Evolutionary conservation across 2,113 vertebrate species (phyloP), one percentile per base, ranked within the genome.

Genomic region (Dolichotis patagonum): DNA sequence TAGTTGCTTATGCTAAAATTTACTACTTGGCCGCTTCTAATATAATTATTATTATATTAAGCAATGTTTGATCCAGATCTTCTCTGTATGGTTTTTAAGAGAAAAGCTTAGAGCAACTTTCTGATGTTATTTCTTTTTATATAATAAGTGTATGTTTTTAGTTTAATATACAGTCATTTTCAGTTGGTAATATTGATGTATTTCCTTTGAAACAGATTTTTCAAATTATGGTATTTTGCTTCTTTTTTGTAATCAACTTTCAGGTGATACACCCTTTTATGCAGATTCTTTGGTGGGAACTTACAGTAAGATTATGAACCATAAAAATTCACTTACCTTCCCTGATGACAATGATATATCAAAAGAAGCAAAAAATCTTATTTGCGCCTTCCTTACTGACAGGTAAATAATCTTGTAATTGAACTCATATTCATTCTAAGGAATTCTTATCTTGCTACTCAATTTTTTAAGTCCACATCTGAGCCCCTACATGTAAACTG

Each of bases 291-390:
- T 99, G 96, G 99, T 99, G 98, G 99, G 99, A 96, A 99, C 99
- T 2, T 99, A 99, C 90, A 99, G 99, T 98, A 99, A 99, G 97
- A 99, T 99, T 96, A 99, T 99, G 99, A 99, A 99, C 97, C 99
- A 99, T 98, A 99, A 99, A 98, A 99, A 99, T 77, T 99, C 99
- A 91, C 99, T 99, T 98, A 99, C 99, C 65, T 99, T 99, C 84
- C 99, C 99, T 19, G 99, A 99, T 78, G 99, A 99, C 98, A 99
- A 99, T 89, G 99, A 99, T 67, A 99, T 99, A 98, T 99, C 99
- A 96, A 99, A 99, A 98, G 99, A 99, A 63, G 99, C 99, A 97
- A 99, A 99, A 99, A 99, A 99, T 98, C 99, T 99, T 95, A 99
- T 99, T 98, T 99, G 99, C 98, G 99, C 99, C 97, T 99, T 99